Base-by-base conservation (phyloP, 1,140 invertebrate species). In the Himalopsyche phryganea region DNA sequence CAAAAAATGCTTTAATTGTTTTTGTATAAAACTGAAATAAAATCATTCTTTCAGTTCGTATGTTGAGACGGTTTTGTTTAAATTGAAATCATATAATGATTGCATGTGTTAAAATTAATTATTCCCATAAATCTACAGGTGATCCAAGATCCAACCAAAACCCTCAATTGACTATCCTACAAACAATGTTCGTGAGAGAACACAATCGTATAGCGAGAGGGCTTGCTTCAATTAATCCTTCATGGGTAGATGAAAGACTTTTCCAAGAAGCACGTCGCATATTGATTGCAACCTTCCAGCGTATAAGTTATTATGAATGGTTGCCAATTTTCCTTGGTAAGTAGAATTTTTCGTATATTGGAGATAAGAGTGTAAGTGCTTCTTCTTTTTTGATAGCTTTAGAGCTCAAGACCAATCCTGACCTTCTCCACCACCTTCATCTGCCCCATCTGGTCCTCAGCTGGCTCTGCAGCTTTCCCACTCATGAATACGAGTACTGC, bases 131-230 rank as follows among this genome's bases (percentile, higher is more conserved):
- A n/a, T n/a, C n/a, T n/a, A n/a, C 54, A 84, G 84, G 85, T 51
- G 89, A 92, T 66, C 71, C 73, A 15, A 75, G 89, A 23, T 84
- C 84, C 0, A 91, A 92, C 67, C 79, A 85, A 47, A 86, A 88
- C 38, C 88, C 88, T 9, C 88, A 87, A 9, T 59, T 93, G 23
- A 84, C 88, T 1, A 81, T 83, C 13, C 78, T 75, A 1, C 77
- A 79, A 45, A 78, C 73, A 0, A 45, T 79, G 4, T 63, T 77
- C 1, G 61, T 79, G 5, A 59, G 77, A 1, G 77, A 78, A 64
- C 93, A 96, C 69, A 96, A 96, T 69, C 69, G 80, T 32, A 66
- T 88, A 7, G 83, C 84, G 3, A 67, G 71, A 2, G 70, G 69
- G 17, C 67, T 89, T 5, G 60, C 66, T 2, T 52, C 70, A 1